Evolutionary conservation across 2,888 invertebrate species (phyloP).

Genomic region (Acronicta psi): DNA sequence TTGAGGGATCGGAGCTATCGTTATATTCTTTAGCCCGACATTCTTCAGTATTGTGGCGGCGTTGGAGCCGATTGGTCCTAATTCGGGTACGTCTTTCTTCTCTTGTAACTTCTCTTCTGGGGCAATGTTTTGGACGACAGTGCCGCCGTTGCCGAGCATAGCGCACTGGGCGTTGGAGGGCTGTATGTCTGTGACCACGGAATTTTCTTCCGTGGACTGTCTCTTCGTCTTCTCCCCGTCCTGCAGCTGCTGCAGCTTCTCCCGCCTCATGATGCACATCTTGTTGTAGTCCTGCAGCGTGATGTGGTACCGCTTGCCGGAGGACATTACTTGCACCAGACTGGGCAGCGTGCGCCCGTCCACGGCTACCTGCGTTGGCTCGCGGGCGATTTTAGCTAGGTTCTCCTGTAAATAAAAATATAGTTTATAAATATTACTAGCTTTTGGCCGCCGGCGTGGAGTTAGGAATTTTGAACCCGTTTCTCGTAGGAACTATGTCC

Average conservation of each 20-base stretch:
- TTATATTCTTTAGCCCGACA: constrained; percentile 85
- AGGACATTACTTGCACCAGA: constrained; percentile 92
- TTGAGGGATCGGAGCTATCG: constrained; percentile 82
- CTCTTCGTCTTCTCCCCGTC: constrained; percentile 75
- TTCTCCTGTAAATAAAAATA: constrained; percentile 73
- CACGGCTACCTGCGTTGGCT: constrained; percentile 88
- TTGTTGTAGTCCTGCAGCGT: constrained; percentile 94
- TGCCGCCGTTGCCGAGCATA: constrained; percentile 80
- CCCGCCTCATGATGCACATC: constrained; percentile 92
- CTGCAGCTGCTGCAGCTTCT: constrained; percentile 90
- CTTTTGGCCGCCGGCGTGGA: too few species aligned
- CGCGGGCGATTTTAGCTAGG: constrained; percentile 76
- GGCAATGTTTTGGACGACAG: constrained; percentile 71
- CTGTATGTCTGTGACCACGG: constrained; percentile 78
- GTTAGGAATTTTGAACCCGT: too few species aligned
- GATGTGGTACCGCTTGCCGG: constrained; percentile 94
- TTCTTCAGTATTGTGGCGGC: constrained; percentile 84
- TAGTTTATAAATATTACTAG: too few species aligned
- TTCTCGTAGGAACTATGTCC: too few species aligned
- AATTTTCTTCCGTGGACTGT: constrained; percentile 64
- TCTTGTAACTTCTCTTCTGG: constrained; percentile 67
- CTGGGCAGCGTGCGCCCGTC: constrained; percentile 90
- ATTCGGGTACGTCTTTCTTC: constrained; percentile 65
- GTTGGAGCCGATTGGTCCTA: constrained; percentile 70
- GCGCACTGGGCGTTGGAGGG: constrained; percentile 65